Base-by-base conservation (phyloP, 2,113 vertebrate species). In the Eulemur rufifrons region DNA sequence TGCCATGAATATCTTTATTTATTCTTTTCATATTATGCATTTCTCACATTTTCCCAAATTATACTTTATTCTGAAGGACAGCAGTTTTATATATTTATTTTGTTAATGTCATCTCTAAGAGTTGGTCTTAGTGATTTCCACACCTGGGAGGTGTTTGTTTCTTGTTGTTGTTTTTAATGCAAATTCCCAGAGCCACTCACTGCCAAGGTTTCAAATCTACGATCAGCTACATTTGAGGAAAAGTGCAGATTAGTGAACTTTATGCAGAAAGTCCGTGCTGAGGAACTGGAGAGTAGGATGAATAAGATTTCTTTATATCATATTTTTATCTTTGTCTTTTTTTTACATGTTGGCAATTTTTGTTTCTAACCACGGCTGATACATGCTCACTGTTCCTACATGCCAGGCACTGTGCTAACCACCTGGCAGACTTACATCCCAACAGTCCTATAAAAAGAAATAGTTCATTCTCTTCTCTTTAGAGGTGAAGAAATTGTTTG, bases 41-140 rank as follows among this genome's bases (percentile, higher is more conserved):
- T 81, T 96, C 71, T 29, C 63, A 47, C 29, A 63, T 94, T 94
- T 93, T 86, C 86, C 23, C 86, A 97, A 84, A 82, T 66, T 61
- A 37, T 2, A 9, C 39, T 89, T 85, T 37, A 23, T 27, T 89
- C 8, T 88, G 50, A 91, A 94, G 42, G 21, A 92, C 1, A 73
- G 13, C 7, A 66, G 25, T 42, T 94, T 66, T 86, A n/a, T 73
- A 61, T 29, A 59, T 52, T 82, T 68, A 54, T 52, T 18, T 54
- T 20, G 18, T 54, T 54, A 54, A 54, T 54, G 14, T 7, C 34
- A 45, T 71, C 27, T 94, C 61, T 59, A 81, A 92, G 13, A 32
- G 66, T 18, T 64, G 39, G 66, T 18, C 59, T 96, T 12, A 18
- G 15, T 52, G 50, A 27, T 78, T 89, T 91, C 47, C 15, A 86